Conservation (phyloP, 1,140 invertebrate species). For the Scaptomyza pallida region DNA sequence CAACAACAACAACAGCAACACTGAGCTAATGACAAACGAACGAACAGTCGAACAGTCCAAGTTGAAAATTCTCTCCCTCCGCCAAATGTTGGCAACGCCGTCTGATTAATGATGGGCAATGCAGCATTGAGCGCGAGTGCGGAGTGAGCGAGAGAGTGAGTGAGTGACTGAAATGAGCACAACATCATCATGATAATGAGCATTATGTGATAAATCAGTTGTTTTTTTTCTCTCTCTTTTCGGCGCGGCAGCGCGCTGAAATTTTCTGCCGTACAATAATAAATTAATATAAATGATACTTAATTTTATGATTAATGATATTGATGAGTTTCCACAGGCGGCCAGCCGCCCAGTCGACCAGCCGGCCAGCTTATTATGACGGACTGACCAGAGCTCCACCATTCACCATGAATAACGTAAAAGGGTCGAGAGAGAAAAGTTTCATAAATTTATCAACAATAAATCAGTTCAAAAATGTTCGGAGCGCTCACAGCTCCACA, state of each 20-base stretch:
- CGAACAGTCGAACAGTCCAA: slow-evolving; percentile 41
- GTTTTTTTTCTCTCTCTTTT: no score
- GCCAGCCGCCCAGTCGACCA: not conserved
- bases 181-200: slow-evolving; percentile 80
- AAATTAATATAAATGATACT: slow-evolving; percentile 83
- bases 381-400: slow-evolving; percentile 11
- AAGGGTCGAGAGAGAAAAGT: slow-evolving; percentile 63
- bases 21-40: slow-evolving; percentile 66
- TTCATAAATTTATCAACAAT: slow-evolving; percentile 80
- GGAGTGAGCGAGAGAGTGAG: slow-evolving; percentile 24
- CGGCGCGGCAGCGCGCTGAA: slow-evolving; percentile 52
- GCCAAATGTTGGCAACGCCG: slow-evolving; percentile 35
- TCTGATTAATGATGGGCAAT: slow-evolving; percentile 75
- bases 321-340: slow-evolving; percentile 70
- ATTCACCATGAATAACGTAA: not conserved
- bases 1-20: slow-evolving; percentile 31
- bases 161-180: slow-evolving; percentile 66
- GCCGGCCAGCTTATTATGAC: not conserved
- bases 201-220: slow-evolving; percentile 78
- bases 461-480: slow-evolving; percentile 64
- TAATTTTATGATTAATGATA: slow-evolving; percentile 83
- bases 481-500: slow-evolving; percentile 23
- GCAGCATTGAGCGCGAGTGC: slow-evolving; percentile 14
- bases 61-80: not conserved
- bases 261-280: slow-evolving; percentile 80